Evolutionary conservation across 1,140 invertebrate species (phyloP), one percentile per base, ranked within the genome.

Genomic region (Bombus turneri): DNA sequence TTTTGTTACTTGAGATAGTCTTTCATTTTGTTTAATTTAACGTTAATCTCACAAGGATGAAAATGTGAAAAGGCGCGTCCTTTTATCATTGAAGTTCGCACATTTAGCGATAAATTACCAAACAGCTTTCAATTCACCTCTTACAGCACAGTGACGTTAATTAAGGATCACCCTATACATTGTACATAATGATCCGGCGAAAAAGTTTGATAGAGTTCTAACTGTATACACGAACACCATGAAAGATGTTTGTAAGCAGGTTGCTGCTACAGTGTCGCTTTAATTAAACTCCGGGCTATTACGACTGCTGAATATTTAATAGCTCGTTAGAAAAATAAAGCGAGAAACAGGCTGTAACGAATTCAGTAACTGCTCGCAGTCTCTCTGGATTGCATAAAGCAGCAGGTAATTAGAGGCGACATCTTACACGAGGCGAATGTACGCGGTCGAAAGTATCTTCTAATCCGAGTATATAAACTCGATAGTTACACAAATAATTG

Each of bases 241-340:
- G 59, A 43, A 79, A 79, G 77, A 79, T 79, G 62, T 79, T 79
- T 79, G 62, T 43, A 79, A 79, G 62, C 77, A 80, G 64, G 64
- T 68, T 80, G 77, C 64, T 18, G 64, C 41, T 28, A 69, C 77
- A 47, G 77, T 80, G 77, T 80, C 77, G 64, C 31, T 80, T 80
- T 80, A 80, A 80, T 80, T 80, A 80, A 68, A 80, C 64, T 68
- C 64, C 77, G 25, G 22, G 39, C 77, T 66, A 69, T 80, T 80
- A 80, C 62, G 64, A 41, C 39, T 80, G 41, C 77, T 80, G 77
- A 80, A 80, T 80, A 80, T 80, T 69, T 80, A 80, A 80, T 80
- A 37, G 77, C 41, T 80, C 62, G 64, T 80, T 34, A 37, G 64
- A 80, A 80, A 80, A 80, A 80, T 80, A 80, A 47, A 69, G 64